A percentile compares a stretch with the other conserved stretches of the same genome.
These are phyloP conservation scores for Pocota personata DNA, from an alignment of 2,888 invertebrate species.

Conservation along the genomic window DNA sequence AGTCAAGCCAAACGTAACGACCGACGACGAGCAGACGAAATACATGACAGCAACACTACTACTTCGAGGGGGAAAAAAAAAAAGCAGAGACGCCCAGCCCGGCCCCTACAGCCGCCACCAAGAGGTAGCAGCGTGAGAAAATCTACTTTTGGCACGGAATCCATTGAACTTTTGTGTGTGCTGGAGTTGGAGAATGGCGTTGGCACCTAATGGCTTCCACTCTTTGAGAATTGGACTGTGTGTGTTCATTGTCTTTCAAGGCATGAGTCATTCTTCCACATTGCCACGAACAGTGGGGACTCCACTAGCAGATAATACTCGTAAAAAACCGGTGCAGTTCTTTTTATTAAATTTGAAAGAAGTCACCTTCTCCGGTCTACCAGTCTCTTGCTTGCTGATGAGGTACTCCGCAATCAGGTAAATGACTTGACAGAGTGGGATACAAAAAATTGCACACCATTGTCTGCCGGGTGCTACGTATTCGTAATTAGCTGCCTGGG, in stretches of 20 bases:
- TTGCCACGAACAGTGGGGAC: not conserved
- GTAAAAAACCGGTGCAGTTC: constrained; percentile 46
- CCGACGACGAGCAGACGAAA: constrained; percentile 30
- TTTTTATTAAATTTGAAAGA: constrained; percentile 43
- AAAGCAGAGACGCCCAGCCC: constrained; percentile 7
- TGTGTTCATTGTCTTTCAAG: constrained; percentile 42
- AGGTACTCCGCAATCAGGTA: constrained; percentile 20
- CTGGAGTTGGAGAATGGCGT: constrained; percentile 6
- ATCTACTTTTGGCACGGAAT: constrained; percentile 71
- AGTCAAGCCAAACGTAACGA: constrained; percentile 59
- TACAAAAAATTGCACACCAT: constrained; percentile 7
- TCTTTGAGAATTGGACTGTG: constrained; percentile 28
- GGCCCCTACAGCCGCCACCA: constrained; percentile 9
- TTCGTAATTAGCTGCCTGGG: constrained; percentile 22
- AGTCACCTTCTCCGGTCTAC: constrained; percentile 10
- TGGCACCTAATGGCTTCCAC: not conserved
- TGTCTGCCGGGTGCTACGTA: constrained; percentile 10
- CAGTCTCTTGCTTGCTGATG: not conserved
- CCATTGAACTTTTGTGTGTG: constrained; percentile 66
- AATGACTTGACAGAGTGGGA: constrained; percentile 23
- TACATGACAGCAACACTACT: constrained; percentile 12
- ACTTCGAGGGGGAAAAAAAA: not conserved
- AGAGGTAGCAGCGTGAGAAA: constrained; percentile 70
- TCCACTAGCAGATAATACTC: not conserved
- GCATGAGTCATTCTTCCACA: constrained; percentile 36